phyloP scores from a whole-genome alignment of 2,113 vertebrate genomes.

The Philantomba maxwellii region DNA sequence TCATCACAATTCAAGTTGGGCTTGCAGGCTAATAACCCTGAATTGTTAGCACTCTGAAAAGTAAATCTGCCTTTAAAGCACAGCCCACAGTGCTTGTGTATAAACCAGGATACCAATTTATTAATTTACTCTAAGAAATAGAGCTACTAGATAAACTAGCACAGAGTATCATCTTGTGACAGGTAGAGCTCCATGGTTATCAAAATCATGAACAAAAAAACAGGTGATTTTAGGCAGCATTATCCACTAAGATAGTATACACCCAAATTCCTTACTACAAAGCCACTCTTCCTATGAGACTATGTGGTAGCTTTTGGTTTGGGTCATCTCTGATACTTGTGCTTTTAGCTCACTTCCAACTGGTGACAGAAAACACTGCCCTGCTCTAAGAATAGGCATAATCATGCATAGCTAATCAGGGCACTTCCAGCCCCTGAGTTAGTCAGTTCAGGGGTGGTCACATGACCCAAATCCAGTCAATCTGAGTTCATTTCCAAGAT shows the following conservation, averaged over 20 bases:
- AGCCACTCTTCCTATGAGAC: background rate
- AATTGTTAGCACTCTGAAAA: background rate
- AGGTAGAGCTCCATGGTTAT: background rate
- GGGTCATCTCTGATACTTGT: background rate
- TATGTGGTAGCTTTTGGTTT: background rate
- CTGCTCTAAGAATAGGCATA: background rate
- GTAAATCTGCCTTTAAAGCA: background rate
- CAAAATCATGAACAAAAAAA: background rate
- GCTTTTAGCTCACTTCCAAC: background rate
- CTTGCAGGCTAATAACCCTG: background rate
- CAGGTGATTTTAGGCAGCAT: background rate
- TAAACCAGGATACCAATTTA: background rate
- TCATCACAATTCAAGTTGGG: background rate
- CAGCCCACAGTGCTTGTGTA: background rate
- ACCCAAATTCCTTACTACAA: background rate
- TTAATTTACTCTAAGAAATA: background rate
- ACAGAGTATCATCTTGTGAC: background rate
- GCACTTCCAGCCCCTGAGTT: too few species aligned
- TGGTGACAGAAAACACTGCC: background rate
- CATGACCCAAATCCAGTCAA: background rate
- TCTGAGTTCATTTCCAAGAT: background rate
- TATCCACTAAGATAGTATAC: background rate
- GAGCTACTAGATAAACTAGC: background rate
- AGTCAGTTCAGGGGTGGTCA: background rate
- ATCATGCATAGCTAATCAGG: background rate